phyloP scores from a whole-genome alignment of 2,797 vertebrate genomes.

The Distichodus sexfasciatus region DNA sequence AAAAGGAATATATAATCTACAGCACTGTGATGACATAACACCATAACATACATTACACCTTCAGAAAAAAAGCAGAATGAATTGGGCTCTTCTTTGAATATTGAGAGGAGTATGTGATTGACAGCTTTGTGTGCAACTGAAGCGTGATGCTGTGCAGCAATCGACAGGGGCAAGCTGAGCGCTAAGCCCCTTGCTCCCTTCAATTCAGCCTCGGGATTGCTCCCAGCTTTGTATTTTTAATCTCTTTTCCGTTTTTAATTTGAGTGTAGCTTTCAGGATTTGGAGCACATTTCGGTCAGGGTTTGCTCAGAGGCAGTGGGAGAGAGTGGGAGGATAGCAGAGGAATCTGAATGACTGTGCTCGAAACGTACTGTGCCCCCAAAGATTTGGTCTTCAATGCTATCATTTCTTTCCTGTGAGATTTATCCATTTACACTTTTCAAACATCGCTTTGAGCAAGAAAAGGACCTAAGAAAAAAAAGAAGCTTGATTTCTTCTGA shows the following conservation, averaged over 20 bases:
- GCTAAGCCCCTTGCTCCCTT: neutral
- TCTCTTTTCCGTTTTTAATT: slow-evolving; percentile 23
- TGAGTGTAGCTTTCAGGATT: neutral
- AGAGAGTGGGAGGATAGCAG: slow-evolving; percentile 15
- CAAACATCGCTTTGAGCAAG: neutral
- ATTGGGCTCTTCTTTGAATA: neutral
- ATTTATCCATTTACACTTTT: neutral
- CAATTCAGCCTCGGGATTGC: neutral
- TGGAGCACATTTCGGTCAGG: neutral
- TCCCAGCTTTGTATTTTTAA: neutral
- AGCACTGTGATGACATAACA: neutral
- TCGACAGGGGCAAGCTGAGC: slow-evolving; percentile 21
- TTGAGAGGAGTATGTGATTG: slow-evolving; percentile 22
- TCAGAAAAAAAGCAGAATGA: neutral
- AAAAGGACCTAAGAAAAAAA: neutral
- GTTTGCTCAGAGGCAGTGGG: neutral
- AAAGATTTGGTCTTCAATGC: neutral
- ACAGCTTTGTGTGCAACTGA: slow-evolving; percentile 32
- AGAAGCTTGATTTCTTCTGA: neutral
- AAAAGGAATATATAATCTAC: neutral
- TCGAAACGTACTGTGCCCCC: neutral
- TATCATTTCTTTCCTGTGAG: neutral
- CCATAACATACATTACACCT: neutral
- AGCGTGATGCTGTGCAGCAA: slow-evolving; percentile 12
- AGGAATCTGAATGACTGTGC: neutral